These are phyloP conservation scores for Hirtodrosophila cameraria DNA, from an alignment of 2,888 invertebrate species.

Conservation along the genomic window DNA sequence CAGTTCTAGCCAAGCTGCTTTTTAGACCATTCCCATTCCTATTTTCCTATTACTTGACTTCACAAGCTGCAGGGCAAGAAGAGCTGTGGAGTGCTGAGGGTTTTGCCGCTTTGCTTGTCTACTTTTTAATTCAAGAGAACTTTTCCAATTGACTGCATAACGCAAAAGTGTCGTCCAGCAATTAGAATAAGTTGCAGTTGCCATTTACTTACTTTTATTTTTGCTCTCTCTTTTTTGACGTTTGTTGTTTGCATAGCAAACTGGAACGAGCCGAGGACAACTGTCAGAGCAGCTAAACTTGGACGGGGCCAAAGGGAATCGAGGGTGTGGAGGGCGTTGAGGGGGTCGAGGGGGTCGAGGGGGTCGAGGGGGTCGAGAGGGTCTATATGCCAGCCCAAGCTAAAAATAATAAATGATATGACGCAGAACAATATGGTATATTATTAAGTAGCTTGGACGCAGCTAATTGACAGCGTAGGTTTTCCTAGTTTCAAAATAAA, in stretches of 20 bases:
- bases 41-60: conserved; percentile 15
- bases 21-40: conserved; percentile 15
- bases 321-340: too few species aligned
- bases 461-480: conserved; percentile 19
- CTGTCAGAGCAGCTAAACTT: conserved; percentile 41
- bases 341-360: background rate
- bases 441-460: conserved; percentile 48
- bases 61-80: too few species aligned
- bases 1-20: conserved; percentile 1
- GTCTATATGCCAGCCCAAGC: background rate
- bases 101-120: conserved; percentile 28
- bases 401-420: conserved; percentile 50
- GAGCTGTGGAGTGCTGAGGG: too few species aligned
- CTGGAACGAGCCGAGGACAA: conserved; percentile 21
- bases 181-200: conserved; percentile 68
- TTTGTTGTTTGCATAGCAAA: conserved; percentile 50
- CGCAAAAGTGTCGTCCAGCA: conserved; percentile 68
- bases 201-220: conserved; percentile 48
- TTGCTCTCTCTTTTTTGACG: conserved; percentile 19
- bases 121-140: conserved; percentile 63
- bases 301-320: conserved; percentile 8
- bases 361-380: background rate
- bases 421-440: conserved; percentile 34
- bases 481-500: too few species aligned
- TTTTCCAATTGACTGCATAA: conserved; percentile 68